Base-by-base conservation (phyloP, 2,797 vertebrate genomes). In the Pangasius sanitwongsei region DNA sequence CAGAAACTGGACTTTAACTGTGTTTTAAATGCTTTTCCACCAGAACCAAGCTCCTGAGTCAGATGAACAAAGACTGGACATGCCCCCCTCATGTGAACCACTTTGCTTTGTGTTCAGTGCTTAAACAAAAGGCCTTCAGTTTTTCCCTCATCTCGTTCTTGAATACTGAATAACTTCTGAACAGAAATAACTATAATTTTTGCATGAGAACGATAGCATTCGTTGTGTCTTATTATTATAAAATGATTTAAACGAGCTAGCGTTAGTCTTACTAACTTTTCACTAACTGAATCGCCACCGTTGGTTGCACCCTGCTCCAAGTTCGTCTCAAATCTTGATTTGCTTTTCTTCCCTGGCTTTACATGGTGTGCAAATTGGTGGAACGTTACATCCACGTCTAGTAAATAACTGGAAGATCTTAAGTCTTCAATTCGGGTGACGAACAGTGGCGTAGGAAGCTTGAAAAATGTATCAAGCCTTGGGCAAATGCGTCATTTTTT, bases 61-160 rank as follows among this genome's bases (percentile, higher is more conserved):
- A 85, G 86, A 57, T 86, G 91, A 92, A 92, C 92, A 92, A 92
- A 92, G 92, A 88, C 89, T 92, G 90, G 90, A 90, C 92, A 91
- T 92, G 88, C 91, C 90, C 91, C 88, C 89, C 91, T 91, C 90
- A 91, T 90, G 95, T 89, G 89, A 91, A 92, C 88, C 94, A 92
- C 87, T 94, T 93, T 63, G 95, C 96, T 96, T 96, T 96, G 96
- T 96, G 96, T 94, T 94, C 92, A 93, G 87, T 93, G 94, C 92
- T 95, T 87, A 89, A 95, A 95, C 94, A 94, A 95, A 88, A 95
- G 95, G 95, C 95, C 94, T 94, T 93, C 91, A 83, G 88, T 50
- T 75, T 84, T 55, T 53, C 74, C 44, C 44, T 50, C 50, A 16
- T 86, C 23, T 72, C 13, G 5, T 63, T 37, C 59, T 41, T 83